A percentile compares a stretch with the other conserved stretches of the same genome.
These are phyloP conservation scores for Spodoptera litura DNA, from an alignment of 1,140 invertebrate genomes.

Conservation along the genomic window DNA sequence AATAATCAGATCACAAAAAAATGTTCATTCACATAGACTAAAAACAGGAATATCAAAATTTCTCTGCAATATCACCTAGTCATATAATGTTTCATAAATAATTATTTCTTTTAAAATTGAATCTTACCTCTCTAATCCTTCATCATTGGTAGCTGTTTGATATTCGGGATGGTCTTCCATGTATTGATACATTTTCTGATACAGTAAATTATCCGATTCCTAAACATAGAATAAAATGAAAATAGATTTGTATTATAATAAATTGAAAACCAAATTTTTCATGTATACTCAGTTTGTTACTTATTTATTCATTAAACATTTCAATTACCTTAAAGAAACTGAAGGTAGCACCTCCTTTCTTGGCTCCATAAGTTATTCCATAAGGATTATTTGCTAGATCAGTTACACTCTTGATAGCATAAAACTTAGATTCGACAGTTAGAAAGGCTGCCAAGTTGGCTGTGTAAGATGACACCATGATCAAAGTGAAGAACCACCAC, in stretches of 20 bases:
- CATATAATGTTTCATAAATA: too few species aligned
- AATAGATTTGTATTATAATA: constrained; percentile 30
- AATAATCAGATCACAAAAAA: constrained; percentile 37
- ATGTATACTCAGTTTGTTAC: constrained; percentile 4
- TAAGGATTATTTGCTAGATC: constrained; percentile 91
- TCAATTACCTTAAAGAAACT: constrained; percentile 93
- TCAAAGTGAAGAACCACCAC: constrained; percentile 98
- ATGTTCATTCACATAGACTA: background rate
- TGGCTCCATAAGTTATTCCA: constrained; percentile 95
- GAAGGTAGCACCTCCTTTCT: constrained; percentile 92
- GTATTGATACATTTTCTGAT: constrained; percentile 93
- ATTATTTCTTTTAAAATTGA: background rate
- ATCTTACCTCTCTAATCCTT: constrained; percentile 89
- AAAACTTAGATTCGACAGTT: constrained; percentile 94
- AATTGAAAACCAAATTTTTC: background rate
- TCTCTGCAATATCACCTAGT: too few species aligned
- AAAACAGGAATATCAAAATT: too few species aligned
- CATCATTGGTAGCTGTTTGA: constrained; percentile 89
- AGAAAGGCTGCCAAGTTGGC: constrained; percentile 99
- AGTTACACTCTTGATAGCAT: constrained; percentile 94
- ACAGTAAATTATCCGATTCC: constrained; percentile 90
- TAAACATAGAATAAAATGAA: constrained; percentile 57
- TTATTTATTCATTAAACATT: constrained; percentile 21
- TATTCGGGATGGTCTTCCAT: constrained; percentile 90
- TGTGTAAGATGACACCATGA: constrained; percentile 98